Percentiles rank a stretch among this genome's conserved stretches.
Evolutionary conservation across 2,797 vertebrate genomes (phyloP).

Genomic region (Tenualosa thibaudeaui): DNA sequence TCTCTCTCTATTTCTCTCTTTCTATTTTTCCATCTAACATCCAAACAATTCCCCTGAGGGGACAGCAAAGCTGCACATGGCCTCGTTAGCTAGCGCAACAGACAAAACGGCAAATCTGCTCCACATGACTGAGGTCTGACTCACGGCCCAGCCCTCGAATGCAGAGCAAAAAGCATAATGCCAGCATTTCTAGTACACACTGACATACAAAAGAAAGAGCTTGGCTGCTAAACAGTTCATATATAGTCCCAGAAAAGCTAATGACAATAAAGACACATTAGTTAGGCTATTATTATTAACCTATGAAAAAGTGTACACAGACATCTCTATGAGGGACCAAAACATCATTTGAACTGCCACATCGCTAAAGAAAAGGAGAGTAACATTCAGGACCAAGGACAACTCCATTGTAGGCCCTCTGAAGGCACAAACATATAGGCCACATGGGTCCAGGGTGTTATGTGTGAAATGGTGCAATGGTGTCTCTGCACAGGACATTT

Average conservation of each 20-base stretch:
- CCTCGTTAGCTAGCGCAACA: constrained; percentile 29
- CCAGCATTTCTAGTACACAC: constrained; percentile 6
- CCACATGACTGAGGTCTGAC: constrained; percentile 17
- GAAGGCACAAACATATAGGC: not conserved
- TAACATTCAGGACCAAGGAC: constrained; percentile 4
- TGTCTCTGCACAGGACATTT: too few relatives aligned
- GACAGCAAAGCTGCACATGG: constrained; percentile 29
- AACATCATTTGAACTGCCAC: not conserved
- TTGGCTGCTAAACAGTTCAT: too few relatives aligned
- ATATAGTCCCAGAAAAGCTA: too few relatives aligned
- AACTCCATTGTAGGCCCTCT: not conserved
- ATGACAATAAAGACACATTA: too few relatives aligned
- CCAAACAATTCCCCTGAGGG: not conserved
- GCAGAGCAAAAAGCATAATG: not conserved
- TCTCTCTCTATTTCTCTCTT: not conserved
- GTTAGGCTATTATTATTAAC: too few relatives aligned
- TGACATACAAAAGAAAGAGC: not conserved
- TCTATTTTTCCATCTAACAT: not conserved
- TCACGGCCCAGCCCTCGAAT: not conserved
- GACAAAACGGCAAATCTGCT: constrained; percentile 15
- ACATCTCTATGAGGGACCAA: not conserved
- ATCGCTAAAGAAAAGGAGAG: not conserved
- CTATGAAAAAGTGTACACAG: not conserved
- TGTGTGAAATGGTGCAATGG: not conserved
- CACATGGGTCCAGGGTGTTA: too few relatives aligned